phyloP scores from a whole-genome alignment of 1,140 invertebrate species.

The Nasonia vitripennis region DNA sequence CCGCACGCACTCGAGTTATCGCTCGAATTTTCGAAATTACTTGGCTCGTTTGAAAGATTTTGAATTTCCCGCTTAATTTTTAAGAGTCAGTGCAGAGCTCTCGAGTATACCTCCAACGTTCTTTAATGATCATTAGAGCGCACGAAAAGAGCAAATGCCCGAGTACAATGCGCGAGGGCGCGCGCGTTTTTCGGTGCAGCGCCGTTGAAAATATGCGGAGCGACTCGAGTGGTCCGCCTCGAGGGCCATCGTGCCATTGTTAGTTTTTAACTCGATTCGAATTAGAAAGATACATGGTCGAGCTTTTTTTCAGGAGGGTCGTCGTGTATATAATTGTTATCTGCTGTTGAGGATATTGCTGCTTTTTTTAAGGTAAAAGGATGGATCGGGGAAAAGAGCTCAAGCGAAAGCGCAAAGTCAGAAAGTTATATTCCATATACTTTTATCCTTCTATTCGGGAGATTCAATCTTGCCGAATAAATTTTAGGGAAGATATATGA shows the following conservation, averaged over 20 bases:
- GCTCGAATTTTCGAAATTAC: neutral
- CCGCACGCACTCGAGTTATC: neutral
- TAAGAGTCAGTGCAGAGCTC: neutral
- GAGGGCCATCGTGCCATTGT: neutral
- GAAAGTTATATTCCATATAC: neutral
- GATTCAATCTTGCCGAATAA: conserved; percentile 12
- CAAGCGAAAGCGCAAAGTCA: no score
- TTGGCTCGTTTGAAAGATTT: neutral
- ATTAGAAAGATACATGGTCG: neutral
- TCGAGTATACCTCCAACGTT: conserved; percentile 13
- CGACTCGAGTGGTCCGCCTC: neutral
- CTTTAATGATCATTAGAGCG: conserved; percentile 57
- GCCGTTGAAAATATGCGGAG: neutral
- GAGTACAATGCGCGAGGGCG: conserved; percentile 15
- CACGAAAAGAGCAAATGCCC: conserved; percentile 41
- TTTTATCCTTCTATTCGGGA: conserved; percentile 4
- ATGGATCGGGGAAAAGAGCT: no score
- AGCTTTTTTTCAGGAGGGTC: neutral
- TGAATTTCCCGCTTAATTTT: neutral
- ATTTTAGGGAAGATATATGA: neutral
- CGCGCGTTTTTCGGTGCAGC: neutral
- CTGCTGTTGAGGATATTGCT: no score
- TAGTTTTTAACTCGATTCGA: neutral
- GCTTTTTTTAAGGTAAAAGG: no score
- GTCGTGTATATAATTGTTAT: no score